Conservation (phyloP, 2,888 invertebrate species). For the Lepidocyrtoides sp. region DNA sequence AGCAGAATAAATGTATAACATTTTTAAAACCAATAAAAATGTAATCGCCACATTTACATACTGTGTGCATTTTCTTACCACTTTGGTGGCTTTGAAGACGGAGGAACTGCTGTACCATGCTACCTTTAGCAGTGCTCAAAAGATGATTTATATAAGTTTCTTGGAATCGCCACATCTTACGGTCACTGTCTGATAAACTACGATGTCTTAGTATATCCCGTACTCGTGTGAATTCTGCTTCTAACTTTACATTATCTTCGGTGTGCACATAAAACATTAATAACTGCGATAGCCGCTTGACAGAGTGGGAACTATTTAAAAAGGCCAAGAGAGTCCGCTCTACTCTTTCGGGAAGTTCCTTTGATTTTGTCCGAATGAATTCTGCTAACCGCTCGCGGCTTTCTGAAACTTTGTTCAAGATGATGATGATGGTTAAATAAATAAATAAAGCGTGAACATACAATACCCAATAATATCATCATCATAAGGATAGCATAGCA, state of each 20-base stretch:
- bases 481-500: background rate
- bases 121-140: conserved; percentile 13
- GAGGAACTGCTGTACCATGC: conserved; percentile 54
- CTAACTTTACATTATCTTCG: conserved; percentile 67
- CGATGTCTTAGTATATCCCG: background rate
- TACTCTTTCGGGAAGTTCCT: conserved; percentile 57
- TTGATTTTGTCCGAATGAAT: conserved; percentile 70
- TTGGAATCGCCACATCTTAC: conserved; percentile 61
- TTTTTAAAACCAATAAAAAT: too few species aligned
- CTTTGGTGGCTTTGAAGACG: conserved; percentile 23
- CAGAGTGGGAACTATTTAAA: conserved; percentile 50
- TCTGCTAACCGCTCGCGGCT: conserved; percentile 64
- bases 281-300: conserved; percentile 53
- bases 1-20: too few species aligned
- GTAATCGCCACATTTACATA: too few species aligned
- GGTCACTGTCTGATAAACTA: conserved; percentile 42
- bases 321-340: conserved; percentile 57
- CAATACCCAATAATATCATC: background rate
- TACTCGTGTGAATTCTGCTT: conserved; percentile 57
- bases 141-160: conserved; percentile 62
- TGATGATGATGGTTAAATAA: background rate
- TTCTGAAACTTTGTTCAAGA: conserved; percentile 67
- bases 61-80: background rate
- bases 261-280: conserved; percentile 69
- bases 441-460: background rate